Evolutionary conservation across 1,140 invertebrate species (phyloP).

Genomic region (Drosophila carrolli): DNA sequence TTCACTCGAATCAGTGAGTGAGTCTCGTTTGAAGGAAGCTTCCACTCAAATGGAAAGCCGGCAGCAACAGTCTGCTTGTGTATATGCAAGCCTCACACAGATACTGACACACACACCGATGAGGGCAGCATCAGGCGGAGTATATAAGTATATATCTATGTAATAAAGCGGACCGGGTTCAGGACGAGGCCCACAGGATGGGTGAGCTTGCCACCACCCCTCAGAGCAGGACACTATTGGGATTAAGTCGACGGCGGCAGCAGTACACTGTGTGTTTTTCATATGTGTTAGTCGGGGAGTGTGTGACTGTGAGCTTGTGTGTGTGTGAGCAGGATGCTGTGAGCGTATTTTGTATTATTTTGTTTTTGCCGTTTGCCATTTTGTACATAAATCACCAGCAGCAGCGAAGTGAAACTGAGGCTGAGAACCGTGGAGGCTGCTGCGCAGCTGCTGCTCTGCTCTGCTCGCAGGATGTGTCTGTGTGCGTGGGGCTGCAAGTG

Average conservation of each 20-base stretch:
- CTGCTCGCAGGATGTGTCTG: constrained; percentile 18
- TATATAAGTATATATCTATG: constrained; percentile 76
- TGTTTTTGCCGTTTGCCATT: constrained; percentile 78
- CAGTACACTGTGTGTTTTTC: constrained; percentile 5
- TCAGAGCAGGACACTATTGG: constrained; percentile 73
- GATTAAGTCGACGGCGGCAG: constrained; percentile 67
- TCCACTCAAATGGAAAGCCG: constrained; percentile 63
- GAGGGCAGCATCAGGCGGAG: constrained; percentile 15
- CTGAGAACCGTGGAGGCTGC: constrained; percentile 57
- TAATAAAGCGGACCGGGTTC: constrained; percentile 44
- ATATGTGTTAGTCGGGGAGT: constrained; percentile 2
- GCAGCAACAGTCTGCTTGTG: constrained; percentile 73
- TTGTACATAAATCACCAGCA: constrained; percentile 81
- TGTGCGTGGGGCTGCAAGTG: constrained; percentile 18
- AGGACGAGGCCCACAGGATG: constrained; percentile 15
- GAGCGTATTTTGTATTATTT: constrained; percentile 62
- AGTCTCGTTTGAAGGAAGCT: constrained; percentile 54
- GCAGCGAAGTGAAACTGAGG: constrained; percentile 29
- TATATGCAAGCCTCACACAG: constrained; percentile 21
- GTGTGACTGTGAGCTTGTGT: constrained; percentile 26
- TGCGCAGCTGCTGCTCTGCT: constrained; percentile 47
- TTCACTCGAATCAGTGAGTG: constrained; percentile 10
- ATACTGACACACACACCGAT: constrained; percentile 12
- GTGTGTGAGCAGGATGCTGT: constrained; percentile 47
- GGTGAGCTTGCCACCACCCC: constrained; percentile 52